Percentiles rank a stretch among this genome's conserved stretches.
phyloP scores from a whole-genome alignment of 2,888 invertebrate genomes.

The Tortrix viridana region DNA sequence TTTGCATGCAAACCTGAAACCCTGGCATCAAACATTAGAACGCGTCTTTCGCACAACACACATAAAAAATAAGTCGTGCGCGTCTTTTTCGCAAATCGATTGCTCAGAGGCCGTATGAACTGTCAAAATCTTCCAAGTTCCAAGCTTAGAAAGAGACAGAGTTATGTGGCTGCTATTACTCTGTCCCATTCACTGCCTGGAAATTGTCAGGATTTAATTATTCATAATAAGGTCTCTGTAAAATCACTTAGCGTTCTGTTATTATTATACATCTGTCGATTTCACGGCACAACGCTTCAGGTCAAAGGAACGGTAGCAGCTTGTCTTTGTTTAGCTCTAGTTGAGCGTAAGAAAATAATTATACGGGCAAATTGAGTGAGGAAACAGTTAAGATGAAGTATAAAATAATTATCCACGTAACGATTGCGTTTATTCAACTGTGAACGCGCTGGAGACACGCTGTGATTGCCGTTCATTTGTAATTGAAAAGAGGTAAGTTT shows the following conservation, averaged over 20 bases:
- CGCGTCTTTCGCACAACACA: neutral
- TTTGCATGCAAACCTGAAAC: too few species aligned
- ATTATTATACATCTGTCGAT: slow-evolving; percentile 72
- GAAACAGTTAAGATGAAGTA: slow-evolving; percentile 49
- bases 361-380: slow-evolving; percentile 59
- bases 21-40: neutral
- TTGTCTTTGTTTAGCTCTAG: slow-evolving; percentile 65
- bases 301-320: slow-evolving; percentile 57
- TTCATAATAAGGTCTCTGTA: neutral
- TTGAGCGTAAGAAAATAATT: slow-evolving; percentile 76
- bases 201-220: too few species aligned
- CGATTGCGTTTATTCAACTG: slow-evolving; percentile 31
- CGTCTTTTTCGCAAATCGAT: slow-evolving; percentile 1
- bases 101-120: too few species aligned
- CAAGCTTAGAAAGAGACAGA: too few species aligned
- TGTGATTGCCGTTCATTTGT: slow-evolving; percentile 20
- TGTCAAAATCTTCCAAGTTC: too few species aligned
- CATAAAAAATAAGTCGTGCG: neutral
- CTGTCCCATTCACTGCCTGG: too few species aligned
- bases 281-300: slow-evolving; percentile 64
- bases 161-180: too few species aligned
- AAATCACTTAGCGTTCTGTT: slow-evolving; percentile 53
- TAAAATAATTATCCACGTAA: slow-evolving; percentile 42
- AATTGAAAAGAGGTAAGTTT: neutral
- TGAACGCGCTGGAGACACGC: slow-evolving; percentile 24